phyloP scores from a whole-genome alignment of 2,113 vertebrate species.

The Platichthys stellatus region DNA sequence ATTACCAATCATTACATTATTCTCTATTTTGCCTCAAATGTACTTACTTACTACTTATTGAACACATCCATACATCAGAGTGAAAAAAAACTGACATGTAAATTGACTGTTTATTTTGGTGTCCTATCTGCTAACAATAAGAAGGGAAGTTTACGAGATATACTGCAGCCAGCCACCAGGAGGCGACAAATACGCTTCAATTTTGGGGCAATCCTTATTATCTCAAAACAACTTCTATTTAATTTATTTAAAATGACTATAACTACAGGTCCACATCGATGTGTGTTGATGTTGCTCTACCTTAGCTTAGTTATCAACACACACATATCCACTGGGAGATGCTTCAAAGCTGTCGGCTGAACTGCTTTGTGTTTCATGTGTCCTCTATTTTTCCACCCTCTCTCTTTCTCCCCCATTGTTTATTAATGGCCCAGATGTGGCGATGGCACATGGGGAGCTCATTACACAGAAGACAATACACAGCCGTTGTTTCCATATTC shows the following conservation, averaged over 20 bases:
- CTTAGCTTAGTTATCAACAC: not conserved
- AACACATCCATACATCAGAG: too few relatives aligned
- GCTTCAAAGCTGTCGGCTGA: conserved; percentile 68
- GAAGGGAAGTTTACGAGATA: too few relatives aligned
- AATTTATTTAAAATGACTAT: not conserved
- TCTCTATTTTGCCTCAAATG: too few relatives aligned
- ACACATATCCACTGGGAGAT: conserved; percentile 49
- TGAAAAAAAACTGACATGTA: too few relatives aligned
- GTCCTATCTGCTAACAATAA: too few relatives aligned
- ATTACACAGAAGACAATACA: conserved; percentile 71
- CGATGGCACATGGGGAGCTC: conserved; percentile 61
- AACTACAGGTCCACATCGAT: not conserved
- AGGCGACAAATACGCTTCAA: too few relatives aligned
- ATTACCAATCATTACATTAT: too few relatives aligned
- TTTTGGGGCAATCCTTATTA: not conserved
- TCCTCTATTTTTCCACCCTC: conserved; percentile 51
- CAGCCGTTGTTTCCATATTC: conserved; percentile 69
- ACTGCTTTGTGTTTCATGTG: conserved; percentile 68
- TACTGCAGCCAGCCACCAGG: too few relatives aligned
- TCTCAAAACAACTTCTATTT: not conserved
- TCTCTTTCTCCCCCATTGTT: conserved; percentile 40
- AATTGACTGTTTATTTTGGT: too few relatives aligned
- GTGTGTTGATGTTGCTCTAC: conserved; percentile 9
- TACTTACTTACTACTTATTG: too few relatives aligned
- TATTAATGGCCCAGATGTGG: conserved; percentile 78